A percentile compares a stretch with the other conserved stretches of the same genome.
Evolutionary conservation across 2,797 vertebrate species (phyloP).

Genomic region (Psittacula derbiana): DNA sequence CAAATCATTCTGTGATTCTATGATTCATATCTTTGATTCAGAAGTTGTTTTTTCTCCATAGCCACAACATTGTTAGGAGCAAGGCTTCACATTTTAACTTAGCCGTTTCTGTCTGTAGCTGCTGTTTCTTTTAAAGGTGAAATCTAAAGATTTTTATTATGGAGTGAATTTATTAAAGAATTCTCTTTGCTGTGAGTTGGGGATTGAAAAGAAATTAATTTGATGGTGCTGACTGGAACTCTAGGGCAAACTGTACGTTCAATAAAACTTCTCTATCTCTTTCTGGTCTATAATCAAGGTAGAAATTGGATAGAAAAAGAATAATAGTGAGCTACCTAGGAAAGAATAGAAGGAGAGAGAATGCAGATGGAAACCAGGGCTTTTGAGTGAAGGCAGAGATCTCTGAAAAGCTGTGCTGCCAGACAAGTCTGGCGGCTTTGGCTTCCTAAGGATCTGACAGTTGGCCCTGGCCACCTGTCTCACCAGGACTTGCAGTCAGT

Average conservation of each 20-base stretch:
- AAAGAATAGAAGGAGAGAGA: conserved; percentile 1
- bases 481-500: neutral
- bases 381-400: neutral
- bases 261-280: conserved; percentile 27
- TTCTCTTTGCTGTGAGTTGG: neutral
- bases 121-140: conserved; percentile 19
- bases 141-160: conserved; percentile 29
- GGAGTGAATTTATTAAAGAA: conserved; percentile 18
- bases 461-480: neutral
- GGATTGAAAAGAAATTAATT: conserved; percentile 50
- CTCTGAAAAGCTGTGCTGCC: conserved; percentile 14
- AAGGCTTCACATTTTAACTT: neutral
- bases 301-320: conserved; percentile 23
- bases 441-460: neutral
- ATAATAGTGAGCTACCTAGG: neutral
- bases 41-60: conserved; percentile 12
- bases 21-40: neutral
- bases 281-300: conserved; percentile 17
- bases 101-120: neutral
- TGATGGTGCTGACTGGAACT: neutral
- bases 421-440: neutral
- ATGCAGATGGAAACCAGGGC: neutral
- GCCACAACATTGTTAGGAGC: neutral
- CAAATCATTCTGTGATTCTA: neutral
- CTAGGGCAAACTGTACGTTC: neutral